Evolutionary conservation across 2,888 invertebrate genomes (phyloP), one percentile per base, ranked within the genome.

Genomic region (Silvanus unidentatus): DNA sequence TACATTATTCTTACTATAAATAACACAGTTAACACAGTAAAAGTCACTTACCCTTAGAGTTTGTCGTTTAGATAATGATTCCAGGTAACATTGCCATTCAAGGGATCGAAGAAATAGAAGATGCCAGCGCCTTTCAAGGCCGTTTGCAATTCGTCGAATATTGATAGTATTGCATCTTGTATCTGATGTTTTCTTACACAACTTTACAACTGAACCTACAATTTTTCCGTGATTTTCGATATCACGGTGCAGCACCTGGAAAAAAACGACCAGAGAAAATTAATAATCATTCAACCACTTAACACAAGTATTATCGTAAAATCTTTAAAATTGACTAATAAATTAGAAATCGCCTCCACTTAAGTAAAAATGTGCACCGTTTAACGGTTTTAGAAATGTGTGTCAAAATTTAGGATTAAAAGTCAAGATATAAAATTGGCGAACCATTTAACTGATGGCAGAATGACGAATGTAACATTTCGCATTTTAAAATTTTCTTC

Each of bases 61-160:
- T 65, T 82, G 79, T 68, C 79, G 81, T 53, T 82, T 77, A 51
- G 85, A 77, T 52, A 88, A 80, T 56, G 84, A 84, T 71, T 95
- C 94, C 66, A 95, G 78, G 69, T 90, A 85, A 73, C 88, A 89
- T 77, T 92, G 91, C 82, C 92, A 88, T 80, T 95, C 94, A 64
- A 93, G 79, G 43, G 92, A 89, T 62, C 88, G 80, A 62, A 95
- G 75, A 77, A 89, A 93, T 57, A 94, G 78, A 58, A 87, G 80
- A 72, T 93, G 93, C 88, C 92, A 95, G 68, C 92, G 86, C 51
- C 86, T 78, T 73, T 94, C 90, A 58, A 94, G 77, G 50, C 81
- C 82, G 45, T 80, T 77, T 50, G 85, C 87, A 48, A 76, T 79
- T 46, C 67, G 65, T 48, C 62, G 63, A 28, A 64, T 66, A 54